phyloP scores from a whole-genome alignment of 2,113 vertebrate genomes.

The Tapirus terrestris region DNA sequence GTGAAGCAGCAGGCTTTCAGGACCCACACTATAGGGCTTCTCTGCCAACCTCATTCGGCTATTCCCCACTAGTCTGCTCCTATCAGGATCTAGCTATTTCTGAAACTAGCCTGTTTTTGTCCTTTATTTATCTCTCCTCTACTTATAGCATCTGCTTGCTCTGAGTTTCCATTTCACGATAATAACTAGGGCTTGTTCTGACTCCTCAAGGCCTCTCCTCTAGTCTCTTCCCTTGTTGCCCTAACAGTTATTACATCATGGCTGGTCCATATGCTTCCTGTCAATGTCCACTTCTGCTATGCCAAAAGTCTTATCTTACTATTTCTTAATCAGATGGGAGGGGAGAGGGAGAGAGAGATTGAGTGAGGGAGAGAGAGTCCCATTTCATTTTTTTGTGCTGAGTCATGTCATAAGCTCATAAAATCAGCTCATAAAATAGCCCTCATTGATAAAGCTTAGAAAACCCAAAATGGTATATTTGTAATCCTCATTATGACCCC shows the following conservation, averaged over 20 bases:
- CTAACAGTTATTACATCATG: too few relatives aligned
- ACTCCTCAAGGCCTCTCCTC: not conserved
- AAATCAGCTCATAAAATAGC: too few relatives aligned
- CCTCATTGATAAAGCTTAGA: not conserved
- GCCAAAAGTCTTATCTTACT: not conserved
- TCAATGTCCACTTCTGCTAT: not conserved
- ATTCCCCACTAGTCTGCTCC: not conserved
- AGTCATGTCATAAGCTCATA: not conserved
- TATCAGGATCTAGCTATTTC: not conserved
- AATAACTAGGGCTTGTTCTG: not conserved
- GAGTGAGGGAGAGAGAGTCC: not conserved
- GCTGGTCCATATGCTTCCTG: not conserved
- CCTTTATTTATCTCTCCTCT: not conserved
- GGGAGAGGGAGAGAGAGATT: fast-evolving
- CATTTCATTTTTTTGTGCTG: not conserved
- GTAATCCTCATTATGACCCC: not conserved
- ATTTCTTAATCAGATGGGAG: not conserved
- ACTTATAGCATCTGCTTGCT: not conserved
- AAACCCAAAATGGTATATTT: not conserved
- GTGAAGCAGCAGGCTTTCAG: not conserved
- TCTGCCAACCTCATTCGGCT: not conserved
- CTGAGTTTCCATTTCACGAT: not conserved
- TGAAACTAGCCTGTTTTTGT: not conserved
- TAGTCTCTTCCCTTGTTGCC: not conserved
- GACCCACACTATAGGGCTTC: not conserved